Base-by-base conservation (phyloP, 2,888 invertebrate species). In the Acanthacorydalis orientalis region DNA sequence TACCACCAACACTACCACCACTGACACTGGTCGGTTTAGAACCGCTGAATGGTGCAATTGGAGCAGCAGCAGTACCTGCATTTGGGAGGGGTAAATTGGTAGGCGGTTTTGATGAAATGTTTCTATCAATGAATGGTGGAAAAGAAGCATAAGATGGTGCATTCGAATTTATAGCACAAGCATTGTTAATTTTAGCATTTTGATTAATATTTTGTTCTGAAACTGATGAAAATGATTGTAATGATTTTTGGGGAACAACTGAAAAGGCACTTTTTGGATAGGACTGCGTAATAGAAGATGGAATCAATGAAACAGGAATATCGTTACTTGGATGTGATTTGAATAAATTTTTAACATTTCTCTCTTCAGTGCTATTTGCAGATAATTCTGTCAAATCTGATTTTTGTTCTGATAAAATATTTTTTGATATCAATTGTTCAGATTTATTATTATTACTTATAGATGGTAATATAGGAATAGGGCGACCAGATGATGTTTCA, bases 1-100 rank as follows among this genome's bases (percentile, higher is more conserved):
- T 67, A 54, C 63, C 56, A 63, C 68, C 69, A 50, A 59, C 57
- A 46, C 56, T 57, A 53, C 58, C 56, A 65, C 67, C 67, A 53
- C 56, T 53, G 64, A 67, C 62, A 60, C 60, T 60, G 59, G 65
- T 60, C 61, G 67, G 62, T 58, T 56, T 60, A 23, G 23, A 6
- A 23, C 3, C 23, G 6, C 23, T 23, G 23, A 23, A 23, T 50
- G 57, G 59, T 48, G 55, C 53, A 33, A 54, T 52, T 40, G 57
- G 55, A 50, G 53, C 53, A 46, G 56, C 50, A 40, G 54, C 48
- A 44, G 46, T 49, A 48, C 47, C 48, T 35, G 49, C 52, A 44
- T 53, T 56, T 43, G 45, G 43, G 52, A 49, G 46, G 14, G 47
- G 44, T 14, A 48, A 45, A 47, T 34, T 48, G 48, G 48, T 44